A percentile compares a stretch with the other conserved stretches of the same genome.
Evolutionary conservation across 37 sponge, comb jelly and placozoan genomes (phyloP).

Genomic region (Cladorhizidae sp.): DNA sequence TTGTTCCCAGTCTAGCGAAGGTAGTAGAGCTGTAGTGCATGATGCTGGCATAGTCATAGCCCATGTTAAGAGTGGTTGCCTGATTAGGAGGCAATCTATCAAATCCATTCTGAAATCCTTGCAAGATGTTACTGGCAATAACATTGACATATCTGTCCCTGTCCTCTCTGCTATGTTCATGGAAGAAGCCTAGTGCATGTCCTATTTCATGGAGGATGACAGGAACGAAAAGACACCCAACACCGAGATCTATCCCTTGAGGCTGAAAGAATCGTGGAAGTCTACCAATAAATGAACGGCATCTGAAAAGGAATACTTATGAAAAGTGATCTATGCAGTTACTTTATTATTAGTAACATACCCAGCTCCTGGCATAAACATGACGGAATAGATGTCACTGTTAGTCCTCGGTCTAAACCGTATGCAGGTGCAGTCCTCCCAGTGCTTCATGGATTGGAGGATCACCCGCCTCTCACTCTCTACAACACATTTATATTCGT

Average conservation of each 20-base stretch:
- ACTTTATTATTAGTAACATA: slow-evolving; percentile 1
- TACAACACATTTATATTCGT: neutral
- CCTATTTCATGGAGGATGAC: slow-evolving; percentile 70
- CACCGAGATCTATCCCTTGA: slow-evolving; percentile 27
- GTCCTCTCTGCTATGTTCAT: slow-evolving; percentile 69
- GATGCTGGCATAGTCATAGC: slow-evolving; percentile 82
- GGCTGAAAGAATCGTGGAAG: neutral
- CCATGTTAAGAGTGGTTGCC: slow-evolving; percentile 49
- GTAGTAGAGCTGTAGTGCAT: slow-evolving; percentile 73
- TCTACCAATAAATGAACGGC: slow-evolving; percentile 52
- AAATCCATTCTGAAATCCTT: slow-evolving; percentile 21
- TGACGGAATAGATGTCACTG: slow-evolving; percentile 22
- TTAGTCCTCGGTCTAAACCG: slow-evolving; percentile 40
- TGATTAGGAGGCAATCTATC: neutral
- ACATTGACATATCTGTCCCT: slow-evolving; percentile 55
- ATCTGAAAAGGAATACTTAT: slow-evolving; percentile 18
- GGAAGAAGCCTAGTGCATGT: slow-evolving; percentile 70
- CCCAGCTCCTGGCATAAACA: slow-evolving; percentile 47
- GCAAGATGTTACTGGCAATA: slow-evolving; percentile 22
- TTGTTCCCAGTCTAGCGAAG: slow-evolving; percentile 5
- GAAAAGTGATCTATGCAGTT: neutral
- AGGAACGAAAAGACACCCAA: slow-evolving; percentile 17
- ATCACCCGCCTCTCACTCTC: slow-evolving; percentile 42
- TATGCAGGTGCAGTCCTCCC: slow-evolving; percentile 77
- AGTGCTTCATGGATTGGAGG: slow-evolving; percentile 65